Base-by-base conservation (phyloP, 2,888 invertebrate genomes). In the Yponomeuta cagnagella region DNA sequence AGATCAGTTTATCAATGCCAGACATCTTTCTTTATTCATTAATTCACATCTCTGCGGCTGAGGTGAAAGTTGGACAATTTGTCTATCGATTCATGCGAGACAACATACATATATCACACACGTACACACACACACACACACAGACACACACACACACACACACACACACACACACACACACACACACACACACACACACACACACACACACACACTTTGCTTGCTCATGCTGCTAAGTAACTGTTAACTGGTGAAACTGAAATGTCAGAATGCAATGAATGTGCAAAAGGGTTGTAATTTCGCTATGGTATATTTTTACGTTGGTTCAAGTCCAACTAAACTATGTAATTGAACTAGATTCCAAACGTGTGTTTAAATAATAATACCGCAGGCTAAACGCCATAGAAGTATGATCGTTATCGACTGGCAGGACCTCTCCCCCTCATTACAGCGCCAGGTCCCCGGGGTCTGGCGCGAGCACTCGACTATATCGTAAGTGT, bases 401-500 rank as follows among this genome's bases (percentile, higher is more conserved):
- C 77, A 76, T 75, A 77, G 80, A 69, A 64, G 43, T 23, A 67
- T 70, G 71, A 87, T 85, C 80, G 79, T 85, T 85, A 86, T 84
- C 82, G 80, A 79, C 23, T 43, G n/a, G 63, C 43, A 78, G 79
- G 75, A 78, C 77, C 79, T 81, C 78, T 78, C 78, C 83, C 81
- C 81, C 83, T 82, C 82, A 83, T 87, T 87, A 85, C 82, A 81
- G 75, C 77, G 70, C 73, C 73, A 75, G 75, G 78, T 76, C 80
- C 80, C 78, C 78, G 85, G 87, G 85, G 86, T 85, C 82, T 83
- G 80, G 78, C 79, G 77, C 80, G 86, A 88, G 63, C 80, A 80
- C 86, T 86, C 82, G 80, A 84, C 85, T 86, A 83, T 87, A 88
- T 88, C 85, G 87, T 86, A 86, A 89, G 87, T 90, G 89, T 88